Evolutionary conservation across 2,888 invertebrate species (phyloP).

Genomic region (Melinaea menophilus): DNA sequence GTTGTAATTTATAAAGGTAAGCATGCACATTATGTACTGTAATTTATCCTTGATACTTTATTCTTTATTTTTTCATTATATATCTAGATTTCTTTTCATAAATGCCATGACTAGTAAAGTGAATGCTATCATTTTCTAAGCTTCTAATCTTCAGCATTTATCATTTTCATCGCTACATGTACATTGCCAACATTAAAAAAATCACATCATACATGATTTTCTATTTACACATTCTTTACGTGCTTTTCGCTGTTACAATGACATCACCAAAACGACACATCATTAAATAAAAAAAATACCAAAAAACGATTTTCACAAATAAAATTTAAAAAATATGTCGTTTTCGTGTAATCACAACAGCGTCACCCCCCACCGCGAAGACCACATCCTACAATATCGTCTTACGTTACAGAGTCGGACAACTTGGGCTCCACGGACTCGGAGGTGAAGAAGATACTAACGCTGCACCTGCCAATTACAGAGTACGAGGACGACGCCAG

Average conservation of each 20-base stretch:
- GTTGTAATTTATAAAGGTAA: constrained; percentile 76
- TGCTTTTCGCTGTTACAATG: constrained; percentile 33
- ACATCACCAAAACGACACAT: constrained; percentile 29
- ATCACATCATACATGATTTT: constrained; percentile 28
- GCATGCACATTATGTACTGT: constrained; percentile 72
- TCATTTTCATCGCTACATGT: constrained; percentile 17
- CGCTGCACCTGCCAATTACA: constrained; percentile 94
- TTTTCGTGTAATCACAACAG: constrained; percentile 36
- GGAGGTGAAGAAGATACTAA: constrained; percentile 95
- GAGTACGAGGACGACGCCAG: constrained; percentile 94
- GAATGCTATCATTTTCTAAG: constrained; percentile 29
- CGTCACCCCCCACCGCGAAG: constrained; percentile 33
- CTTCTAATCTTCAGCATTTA: constrained; percentile 27
- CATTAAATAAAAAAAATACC: background rate
- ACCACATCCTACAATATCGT: constrained; percentile 15
- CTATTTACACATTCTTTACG: constrained; percentile 31
- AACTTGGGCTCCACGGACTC: constrained; percentile 97
- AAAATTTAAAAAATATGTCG: constrained; percentile 14
- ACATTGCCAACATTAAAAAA: constrained; percentile 15
- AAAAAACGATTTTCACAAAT: background rate
- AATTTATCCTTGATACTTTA: constrained; percentile 41
- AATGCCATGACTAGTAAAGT: constrained; percentile 29
- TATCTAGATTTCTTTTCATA: constrained; percentile 39
- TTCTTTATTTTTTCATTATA: constrained; percentile 30
- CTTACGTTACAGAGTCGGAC: constrained; percentile 86